A percentile compares a stretch with the other conserved stretches of the same genome.
phyloP scores from a whole-genome alignment of 92 coral and sea anemone genomes.

The Galaxea fascicularis region DNA sequence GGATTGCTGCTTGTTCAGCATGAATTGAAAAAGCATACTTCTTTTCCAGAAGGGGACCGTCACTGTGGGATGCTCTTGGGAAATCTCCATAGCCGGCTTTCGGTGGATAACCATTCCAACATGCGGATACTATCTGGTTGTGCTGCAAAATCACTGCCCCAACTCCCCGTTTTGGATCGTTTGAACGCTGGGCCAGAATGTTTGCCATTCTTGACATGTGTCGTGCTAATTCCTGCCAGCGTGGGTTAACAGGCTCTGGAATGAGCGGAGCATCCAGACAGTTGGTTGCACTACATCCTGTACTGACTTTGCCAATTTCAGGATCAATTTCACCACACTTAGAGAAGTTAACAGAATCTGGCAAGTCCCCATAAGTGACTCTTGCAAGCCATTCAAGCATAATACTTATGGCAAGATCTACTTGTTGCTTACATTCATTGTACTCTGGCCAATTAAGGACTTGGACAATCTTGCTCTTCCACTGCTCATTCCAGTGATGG shows the following conservation, averaged over 20 bases:
- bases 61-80: conserved; percentile 75
- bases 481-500: conserved; percentile 61
- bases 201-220: conserved; percentile 84
- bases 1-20: conserved; percentile 87
- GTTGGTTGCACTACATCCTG: background rate
- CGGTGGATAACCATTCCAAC: conserved; percentile 89
- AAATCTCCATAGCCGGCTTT: conserved; percentile 84
- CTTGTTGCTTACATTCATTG: conserved; percentile 18
- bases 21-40: conserved; percentile 83
- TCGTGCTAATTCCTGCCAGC: conserved; percentile 79
- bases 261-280: background rate
- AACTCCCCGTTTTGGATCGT: conserved; percentile 89
- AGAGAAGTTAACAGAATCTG: conserved; percentile 52
- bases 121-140: conserved; percentile 76
- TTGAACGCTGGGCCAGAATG: conserved; percentile 75
- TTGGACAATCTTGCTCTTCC: conserved; percentile 46
- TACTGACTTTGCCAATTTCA: conserved; percentile 1
- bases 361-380: conserved; percentile 69
- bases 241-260: conserved; percentile 44
- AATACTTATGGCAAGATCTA: conserved; percentile 14
- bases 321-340: conserved; percentile 2
- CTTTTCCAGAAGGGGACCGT: conserved; percentile 62
- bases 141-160: conserved; percentile 79
- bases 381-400: conserved; percentile 72
- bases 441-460: conserved; percentile 76